Conservation (phyloP, 2,113 vertebrate genomes). For the Nerophis lumbriciformis region DNA sequence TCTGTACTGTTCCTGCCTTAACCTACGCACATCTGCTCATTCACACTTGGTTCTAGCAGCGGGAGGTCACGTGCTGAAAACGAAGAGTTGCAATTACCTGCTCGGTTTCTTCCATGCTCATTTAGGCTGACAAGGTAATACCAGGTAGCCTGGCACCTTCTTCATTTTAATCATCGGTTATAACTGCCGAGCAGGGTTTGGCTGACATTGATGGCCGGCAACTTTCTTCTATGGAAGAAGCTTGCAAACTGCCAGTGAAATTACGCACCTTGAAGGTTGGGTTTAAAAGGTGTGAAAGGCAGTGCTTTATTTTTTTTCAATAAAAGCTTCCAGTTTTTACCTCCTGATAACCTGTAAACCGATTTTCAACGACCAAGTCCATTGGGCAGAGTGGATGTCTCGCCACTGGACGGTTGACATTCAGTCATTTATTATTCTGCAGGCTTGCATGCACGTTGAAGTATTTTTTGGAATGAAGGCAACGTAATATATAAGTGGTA, state of each 20-base stretch:
- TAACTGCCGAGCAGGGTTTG: conserved; percentile 27
- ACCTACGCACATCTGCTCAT: too few relatives aligned
- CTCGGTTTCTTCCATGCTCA: conserved; percentile 20
- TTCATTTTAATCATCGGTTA: conserved; percentile 39
- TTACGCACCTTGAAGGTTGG: not conserved
- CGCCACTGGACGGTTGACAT: not conserved
- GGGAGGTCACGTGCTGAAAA: too few relatives aligned
- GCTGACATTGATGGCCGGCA: conserved; percentile 20
- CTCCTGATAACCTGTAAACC: not conserved
- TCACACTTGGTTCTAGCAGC: too few relatives aligned
- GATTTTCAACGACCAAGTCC: not conserved
- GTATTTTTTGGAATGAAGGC: too few relatives aligned
- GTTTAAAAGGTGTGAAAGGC: not conserved
- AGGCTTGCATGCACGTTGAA: not conserved
- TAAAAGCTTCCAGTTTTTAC: conserved; percentile 6
- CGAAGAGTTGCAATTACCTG: conserved; percentile 25
- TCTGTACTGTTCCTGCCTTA: too few relatives aligned
- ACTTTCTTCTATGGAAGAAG: not conserved
- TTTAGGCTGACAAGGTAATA: conserved; percentile 38
- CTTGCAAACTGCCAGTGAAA: not conserved
- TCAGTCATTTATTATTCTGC: not conserved
- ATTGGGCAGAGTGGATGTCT: not conserved
- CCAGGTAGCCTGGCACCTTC: conserved; percentile 33
- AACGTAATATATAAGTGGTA: too few relatives aligned
- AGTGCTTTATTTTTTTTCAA: not conserved